Evolutionary conservation across 2,113 vertebrate species (phyloP).

Genomic region (Carassius auratus): DNA sequence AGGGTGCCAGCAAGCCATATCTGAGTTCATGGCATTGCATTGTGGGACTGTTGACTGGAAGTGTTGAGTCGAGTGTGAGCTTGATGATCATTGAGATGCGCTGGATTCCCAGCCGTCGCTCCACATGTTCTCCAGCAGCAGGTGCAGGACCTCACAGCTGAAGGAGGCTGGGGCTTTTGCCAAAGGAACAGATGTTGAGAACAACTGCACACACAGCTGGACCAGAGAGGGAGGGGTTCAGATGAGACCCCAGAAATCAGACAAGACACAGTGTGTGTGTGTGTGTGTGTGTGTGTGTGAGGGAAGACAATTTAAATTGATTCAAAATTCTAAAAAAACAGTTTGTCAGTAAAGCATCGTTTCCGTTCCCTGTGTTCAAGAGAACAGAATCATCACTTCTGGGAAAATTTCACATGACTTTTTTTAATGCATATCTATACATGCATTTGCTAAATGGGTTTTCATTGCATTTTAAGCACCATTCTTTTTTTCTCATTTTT

Average conservation of each 20-base stretch:
- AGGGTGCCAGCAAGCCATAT: not conserved
- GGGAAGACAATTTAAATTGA: not conserved
- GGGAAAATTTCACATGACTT: not conserved
- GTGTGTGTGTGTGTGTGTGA: not conserved
- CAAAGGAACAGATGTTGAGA: slow-evolving; percentile 30
- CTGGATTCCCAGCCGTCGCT: not conserved
- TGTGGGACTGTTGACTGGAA: not conserved
- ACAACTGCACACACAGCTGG: slow-evolving; percentile 31
- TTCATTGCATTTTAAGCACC: not conserved
- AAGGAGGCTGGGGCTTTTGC: slow-evolving; percentile 11
- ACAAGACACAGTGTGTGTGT: not conserved
- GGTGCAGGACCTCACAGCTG: not conserved
- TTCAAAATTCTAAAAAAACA: not conserved
- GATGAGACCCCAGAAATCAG: not conserved
- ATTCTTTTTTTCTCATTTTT: not conserved
- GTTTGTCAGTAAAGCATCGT: slow-evolving; percentile 2
- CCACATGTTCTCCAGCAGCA: not conserved
- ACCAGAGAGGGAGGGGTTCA: not conserved
- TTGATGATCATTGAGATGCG: not conserved
- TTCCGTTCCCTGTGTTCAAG: not conserved
- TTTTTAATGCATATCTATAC: not conserved
- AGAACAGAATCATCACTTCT: not conserved
- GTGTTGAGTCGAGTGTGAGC: too few species aligned
- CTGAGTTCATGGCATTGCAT: not conserved
- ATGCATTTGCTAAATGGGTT: not conserved